Conservation (phyloP, 2,888 invertebrate species). For the Ormyrus labotus region DNA sequence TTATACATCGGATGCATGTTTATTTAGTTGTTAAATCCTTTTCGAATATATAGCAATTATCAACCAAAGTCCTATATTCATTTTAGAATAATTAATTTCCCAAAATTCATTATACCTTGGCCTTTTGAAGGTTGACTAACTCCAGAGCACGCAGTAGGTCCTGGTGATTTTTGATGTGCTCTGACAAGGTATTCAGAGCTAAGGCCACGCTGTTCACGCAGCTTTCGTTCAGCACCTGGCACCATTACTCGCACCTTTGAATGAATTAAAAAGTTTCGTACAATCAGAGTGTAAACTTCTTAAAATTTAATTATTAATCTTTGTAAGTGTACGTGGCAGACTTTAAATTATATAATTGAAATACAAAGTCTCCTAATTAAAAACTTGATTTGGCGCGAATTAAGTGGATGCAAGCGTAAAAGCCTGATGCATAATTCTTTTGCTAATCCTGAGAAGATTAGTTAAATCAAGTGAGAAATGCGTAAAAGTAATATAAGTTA, state of each 20-base stretch:
- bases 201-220: constrained; percentile 78
- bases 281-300: no score
- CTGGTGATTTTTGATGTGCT: constrained; percentile 73
- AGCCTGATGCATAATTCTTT: neutral
- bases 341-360: no score
- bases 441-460: neutral
- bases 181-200: constrained; percentile 78
- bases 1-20: no score
- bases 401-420: no score
- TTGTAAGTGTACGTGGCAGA: no score
- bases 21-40: no score
- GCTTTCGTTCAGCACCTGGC: constrained; percentile 79
- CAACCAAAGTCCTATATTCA: no score
- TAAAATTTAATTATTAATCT: no score
- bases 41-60: no score
- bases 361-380: no score
- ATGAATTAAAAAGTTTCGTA: neutral
- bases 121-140: constrained; percentile 71
- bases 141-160: constrained; percentile 67
- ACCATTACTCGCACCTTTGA: constrained; percentile 80
- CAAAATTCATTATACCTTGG: constrained; percentile 56
- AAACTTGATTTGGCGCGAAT: no score
- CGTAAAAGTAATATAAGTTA: neutral
- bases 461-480: neutral
- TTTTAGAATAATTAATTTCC: no score